A percentile compares a stretch with the other conserved stretches of the same genome.
These are phyloP conservation scores for Plebejus argus DNA, from an alignment of 2,888 invertebrate genomes.

Conservation along the genomic window DNA sequence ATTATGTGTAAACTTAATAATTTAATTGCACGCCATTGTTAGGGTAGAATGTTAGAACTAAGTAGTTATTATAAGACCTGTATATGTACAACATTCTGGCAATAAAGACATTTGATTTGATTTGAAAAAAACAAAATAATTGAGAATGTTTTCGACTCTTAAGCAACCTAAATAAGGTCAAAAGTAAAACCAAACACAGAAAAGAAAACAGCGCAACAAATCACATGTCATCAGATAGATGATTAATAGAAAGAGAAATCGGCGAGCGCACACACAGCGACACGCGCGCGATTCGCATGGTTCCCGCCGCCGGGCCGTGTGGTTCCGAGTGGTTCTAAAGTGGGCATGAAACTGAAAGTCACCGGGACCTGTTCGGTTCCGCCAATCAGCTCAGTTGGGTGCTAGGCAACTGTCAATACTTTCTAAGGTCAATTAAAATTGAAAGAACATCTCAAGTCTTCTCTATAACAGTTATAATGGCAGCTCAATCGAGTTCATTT, in stretches of 20 bases:
- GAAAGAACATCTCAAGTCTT: not conserved
- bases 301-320: not conserved
- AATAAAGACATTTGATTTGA: no score
- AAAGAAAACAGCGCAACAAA: constrained; percentile 17
- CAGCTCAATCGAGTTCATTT: not conserved
- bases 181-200: constrained; percentile 10
- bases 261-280: constrained; percentile 26
- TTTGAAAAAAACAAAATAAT: no score
- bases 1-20: no score
- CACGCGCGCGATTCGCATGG: not conserved
- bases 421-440: not conserved
- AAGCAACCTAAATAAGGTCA: not conserved
- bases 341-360: constrained; percentile 28
- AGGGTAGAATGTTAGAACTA: no score
- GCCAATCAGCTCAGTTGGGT: not conserved
- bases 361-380: not conserved
- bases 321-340: not conserved
- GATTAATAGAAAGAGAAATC: constrained; percentile 33
- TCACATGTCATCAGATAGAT: constrained; percentile 23
- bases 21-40: no score
- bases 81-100: no score
- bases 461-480: not conserved
- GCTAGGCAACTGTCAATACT: not conserved
- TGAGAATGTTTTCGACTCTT: not conserved
- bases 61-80: no score